Evolutionary conservation across 2,888 invertebrate species (phyloP), one percentile per base, ranked within the genome.

Genomic region (Theodoxus fluviatilis): DNA sequence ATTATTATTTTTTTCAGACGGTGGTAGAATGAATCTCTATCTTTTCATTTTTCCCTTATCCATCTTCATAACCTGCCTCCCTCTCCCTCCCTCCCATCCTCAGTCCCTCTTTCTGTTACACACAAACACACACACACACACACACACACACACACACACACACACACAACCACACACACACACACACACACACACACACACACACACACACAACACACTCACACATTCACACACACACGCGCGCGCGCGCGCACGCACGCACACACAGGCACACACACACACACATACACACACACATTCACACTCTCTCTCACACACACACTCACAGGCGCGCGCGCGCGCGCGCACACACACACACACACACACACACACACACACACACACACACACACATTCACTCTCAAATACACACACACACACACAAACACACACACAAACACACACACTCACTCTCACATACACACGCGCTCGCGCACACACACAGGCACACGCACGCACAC

Each of bases 161-260:
- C 28, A 57, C 57, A 57, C 31, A 31, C 57, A 57, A 31, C 31
- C 57, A 57, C 31, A 57, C 57, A 57, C 61, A n/a, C 33, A 61
- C 35, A 35, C 33, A 61, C 35, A 35, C 61, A 61, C 61, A 1
- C 61, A 35, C 35, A 35, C 61, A 18, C 61, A 35, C 35, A 18
- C 61, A 18, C 35, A 18, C 61, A 18, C 61, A 18, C 61, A 35
- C 2, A 15, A 33, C 31, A n/a, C 33, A 31, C 33, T 6, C 59
- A 59, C 59, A n/a, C 59, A 59, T 35, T 18, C 59, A 59, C 33
- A n/a, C 59, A 59, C 59, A 33, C 59, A 59, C 33, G 18, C 59
- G 35, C 33, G 35, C 59, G 35, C 59, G 35, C 33, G 35, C 59
- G 35, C 59, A 59, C 59, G 35, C 59, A 59, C 59, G 35, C 59